phyloP scores from a whole-genome alignment of 1,140 invertebrate genomes.

The Bombus superbus region DNA sequence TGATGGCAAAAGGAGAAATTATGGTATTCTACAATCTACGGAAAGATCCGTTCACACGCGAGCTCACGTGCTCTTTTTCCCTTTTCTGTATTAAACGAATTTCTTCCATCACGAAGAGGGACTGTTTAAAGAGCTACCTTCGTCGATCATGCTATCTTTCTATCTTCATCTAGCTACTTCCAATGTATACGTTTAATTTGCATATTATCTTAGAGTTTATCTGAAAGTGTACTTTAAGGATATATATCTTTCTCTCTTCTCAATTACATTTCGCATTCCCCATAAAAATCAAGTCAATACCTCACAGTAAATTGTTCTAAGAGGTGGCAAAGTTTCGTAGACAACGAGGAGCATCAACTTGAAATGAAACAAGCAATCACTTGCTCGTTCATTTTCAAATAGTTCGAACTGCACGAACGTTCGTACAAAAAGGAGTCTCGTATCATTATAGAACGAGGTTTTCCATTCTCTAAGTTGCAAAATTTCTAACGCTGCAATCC shows the following conservation, averaged over 20 bases:
- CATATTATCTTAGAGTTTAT: constrained; percentile 6
- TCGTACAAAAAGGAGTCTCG: constrained; percentile 27
- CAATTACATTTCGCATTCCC: background rate
- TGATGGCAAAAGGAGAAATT: constrained; percentile 59
- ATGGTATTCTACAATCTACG: constrained; percentile 65
- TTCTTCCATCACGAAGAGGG: background rate
- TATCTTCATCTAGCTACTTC: background rate
- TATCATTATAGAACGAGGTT: background rate
- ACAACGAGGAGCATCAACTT: background rate
- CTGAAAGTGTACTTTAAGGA: background rate
- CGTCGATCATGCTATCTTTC: background rate
- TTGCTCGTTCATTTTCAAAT: background rate
- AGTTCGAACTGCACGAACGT: background rate
- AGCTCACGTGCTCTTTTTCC: constrained; percentile 53
- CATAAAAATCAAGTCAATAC: background rate
- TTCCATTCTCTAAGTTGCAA: background rate
- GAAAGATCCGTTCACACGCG: constrained; percentile 71
- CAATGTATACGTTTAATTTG: constrained; percentile 9
- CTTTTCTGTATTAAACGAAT: background rate
- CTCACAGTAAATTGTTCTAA: background rate
- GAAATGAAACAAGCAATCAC: background rate
- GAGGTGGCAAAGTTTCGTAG: background rate
- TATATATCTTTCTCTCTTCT: background rate
- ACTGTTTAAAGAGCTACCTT: background rate
- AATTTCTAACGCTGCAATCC: background rate